Percentiles rank a stretch among this genome's conserved stretches.
phyloP scores from a whole-genome alignment of 2,113 vertebrate genomes.

The Turnix velox region DNA sequence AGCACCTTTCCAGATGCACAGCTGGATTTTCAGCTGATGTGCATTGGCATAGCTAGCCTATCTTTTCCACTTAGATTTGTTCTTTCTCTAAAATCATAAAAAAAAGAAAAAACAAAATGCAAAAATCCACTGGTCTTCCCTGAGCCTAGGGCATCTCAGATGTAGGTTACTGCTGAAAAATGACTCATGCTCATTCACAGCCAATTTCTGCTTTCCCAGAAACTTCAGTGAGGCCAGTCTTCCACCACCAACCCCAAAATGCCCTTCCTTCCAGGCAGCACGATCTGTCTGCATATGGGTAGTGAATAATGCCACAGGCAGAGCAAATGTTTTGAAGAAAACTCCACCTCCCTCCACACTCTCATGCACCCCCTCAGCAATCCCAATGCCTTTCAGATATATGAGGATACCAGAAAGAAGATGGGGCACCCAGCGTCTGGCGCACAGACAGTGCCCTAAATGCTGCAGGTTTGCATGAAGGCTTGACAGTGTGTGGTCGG shows the following conservation, averaged over 20 bases:
- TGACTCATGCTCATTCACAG: neutral
- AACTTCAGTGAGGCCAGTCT: neutral
- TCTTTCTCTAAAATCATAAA: neutral
- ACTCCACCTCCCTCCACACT: accelerated
- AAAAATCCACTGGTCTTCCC: neutral
- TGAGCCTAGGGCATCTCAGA: neutral
- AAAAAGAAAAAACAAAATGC: neutral
- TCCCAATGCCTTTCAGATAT: neutral
- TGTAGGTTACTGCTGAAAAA: neutral
- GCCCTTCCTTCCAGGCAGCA: neutral
- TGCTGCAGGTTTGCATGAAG: neutral
- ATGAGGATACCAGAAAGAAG: neutral
- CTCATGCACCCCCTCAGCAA: neutral
- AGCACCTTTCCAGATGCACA: neutral
- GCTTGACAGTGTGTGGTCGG: neutral
- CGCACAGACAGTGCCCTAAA: neutral
- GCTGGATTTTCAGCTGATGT: neutral
- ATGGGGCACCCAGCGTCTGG: accelerated
- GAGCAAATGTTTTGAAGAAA: neutral
- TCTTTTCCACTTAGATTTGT: neutral
- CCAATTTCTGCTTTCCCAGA: neutral
- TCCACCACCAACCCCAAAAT: neutral
- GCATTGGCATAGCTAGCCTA: neutral
- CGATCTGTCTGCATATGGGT: accelerated
- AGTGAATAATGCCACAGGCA: neutral